These are phyloP conservation scores for Neopelma chrysocephalum DNA, from an alignment of 2,797 vertebrate species.

Conservation along the genomic window DNA sequence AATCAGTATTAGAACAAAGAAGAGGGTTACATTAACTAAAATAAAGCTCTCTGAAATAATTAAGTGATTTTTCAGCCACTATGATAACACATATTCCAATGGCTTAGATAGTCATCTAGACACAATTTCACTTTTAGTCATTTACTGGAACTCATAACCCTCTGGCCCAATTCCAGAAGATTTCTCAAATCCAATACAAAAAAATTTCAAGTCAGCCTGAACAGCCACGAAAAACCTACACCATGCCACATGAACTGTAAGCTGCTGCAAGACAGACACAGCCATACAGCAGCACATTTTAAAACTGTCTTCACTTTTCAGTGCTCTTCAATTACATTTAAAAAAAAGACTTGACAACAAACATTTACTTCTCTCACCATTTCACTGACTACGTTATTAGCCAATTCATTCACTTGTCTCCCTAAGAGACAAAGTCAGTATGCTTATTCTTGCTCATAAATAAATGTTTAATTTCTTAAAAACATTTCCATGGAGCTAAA, in stretches of 20 bases:
- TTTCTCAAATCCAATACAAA: constrained; percentile 30
- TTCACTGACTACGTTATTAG: constrained; percentile 34
- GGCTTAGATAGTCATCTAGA: constrained; percentile 44
- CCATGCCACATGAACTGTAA: not conserved
- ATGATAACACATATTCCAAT: constrained; percentile 37
- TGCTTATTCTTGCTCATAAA: constrained; percentile 40
- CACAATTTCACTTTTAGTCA: constrained; percentile 48
- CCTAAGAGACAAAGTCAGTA: not conserved
- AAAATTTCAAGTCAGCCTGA: not conserved
- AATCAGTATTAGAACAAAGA: constrained; percentile 11
- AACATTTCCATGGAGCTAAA: constrained; percentile 1
- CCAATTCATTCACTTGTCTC: not conserved
- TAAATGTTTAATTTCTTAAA: constrained; percentile 43
- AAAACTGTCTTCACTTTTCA: not conserved
- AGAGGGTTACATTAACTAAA: constrained; percentile 35
- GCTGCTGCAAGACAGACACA: not conserved
- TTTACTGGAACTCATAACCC: constrained; percentile 57
- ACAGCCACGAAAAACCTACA: not conserved
- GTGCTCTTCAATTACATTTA: not conserved
- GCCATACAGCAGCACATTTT: not conserved
- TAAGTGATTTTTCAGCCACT: constrained; percentile 42
- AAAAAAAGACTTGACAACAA: not conserved
- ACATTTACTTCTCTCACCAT: not conserved
- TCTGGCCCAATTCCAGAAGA: constrained; percentile 55
- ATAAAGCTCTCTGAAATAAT: constrained; percentile 36